phyloP scores from a whole-genome alignment of 2,113 vertebrate genomes.

The Sphaerodactylus townsendi region DNA sequence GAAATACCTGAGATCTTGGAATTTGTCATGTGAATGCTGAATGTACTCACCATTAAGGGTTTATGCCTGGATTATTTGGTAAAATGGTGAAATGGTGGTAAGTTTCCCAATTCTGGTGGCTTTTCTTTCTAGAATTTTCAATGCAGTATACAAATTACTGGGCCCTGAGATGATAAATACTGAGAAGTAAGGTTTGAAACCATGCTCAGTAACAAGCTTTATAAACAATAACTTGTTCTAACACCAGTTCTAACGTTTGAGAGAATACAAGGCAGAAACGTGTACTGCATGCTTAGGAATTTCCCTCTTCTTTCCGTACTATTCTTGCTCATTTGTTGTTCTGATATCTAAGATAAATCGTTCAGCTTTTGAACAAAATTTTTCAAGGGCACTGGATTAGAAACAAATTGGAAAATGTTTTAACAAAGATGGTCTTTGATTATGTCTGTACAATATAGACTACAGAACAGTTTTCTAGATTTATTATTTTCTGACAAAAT shows the following conservation, averaged over 20 bases:
- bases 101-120: neutral
- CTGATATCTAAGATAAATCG: neutral
- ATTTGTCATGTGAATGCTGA: too few relatives aligned
- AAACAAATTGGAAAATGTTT: conserved; percentile 53
- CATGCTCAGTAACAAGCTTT: neutral
- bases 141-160: neutral
- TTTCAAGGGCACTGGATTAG: too few relatives aligned
- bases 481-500: conserved; percentile 69
- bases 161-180: neutral
- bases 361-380: conserved; percentile 14
- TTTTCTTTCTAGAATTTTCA: neutral
- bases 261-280: neutral
- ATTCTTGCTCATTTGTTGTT: neutral
- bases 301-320: neutral
- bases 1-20: neutral
- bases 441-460: conserved; percentile 32
- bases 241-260: neutral
- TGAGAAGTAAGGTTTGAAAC: neutral
- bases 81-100: neutral
- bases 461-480: conserved; percentile 56
- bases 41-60: neutral
- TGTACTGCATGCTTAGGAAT: neutral
- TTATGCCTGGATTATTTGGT: neutral
- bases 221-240: neutral
- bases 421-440: conserved; percentile 55